These are phyloP conservation scores for Cancer borealis DNA, from an alignment of 2,888 invertebrate species.

Conservation along the genomic window DNA sequence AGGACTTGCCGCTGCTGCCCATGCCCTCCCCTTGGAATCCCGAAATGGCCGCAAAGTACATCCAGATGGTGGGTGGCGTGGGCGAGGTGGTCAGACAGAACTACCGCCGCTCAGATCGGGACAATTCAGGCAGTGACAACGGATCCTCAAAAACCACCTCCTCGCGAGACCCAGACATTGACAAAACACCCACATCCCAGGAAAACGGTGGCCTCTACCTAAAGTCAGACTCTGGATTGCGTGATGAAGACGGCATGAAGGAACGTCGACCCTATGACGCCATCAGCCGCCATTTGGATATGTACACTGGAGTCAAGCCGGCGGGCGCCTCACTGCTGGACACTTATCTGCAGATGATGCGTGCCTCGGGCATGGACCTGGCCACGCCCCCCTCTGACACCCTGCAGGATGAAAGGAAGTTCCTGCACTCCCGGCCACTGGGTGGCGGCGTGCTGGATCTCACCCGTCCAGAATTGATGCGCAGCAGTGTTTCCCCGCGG, in stretches of 20 bases:
- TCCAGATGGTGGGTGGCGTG: conserved; percentile 76
- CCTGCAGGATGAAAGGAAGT: conserved; percentile 68
- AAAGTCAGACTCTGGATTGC: conserved; percentile 64
- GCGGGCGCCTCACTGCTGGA: conserved; percentile 90
- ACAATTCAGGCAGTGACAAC: conserved; percentile 68
- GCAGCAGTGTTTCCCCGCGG: conserved; percentile 68
- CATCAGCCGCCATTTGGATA: conserved; percentile 73
- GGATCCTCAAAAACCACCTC: conserved; percentile 61
- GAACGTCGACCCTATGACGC: conserved; percentile 72
- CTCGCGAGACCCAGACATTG: conserved; percentile 63
- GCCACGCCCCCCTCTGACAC: conserved; percentile 60
- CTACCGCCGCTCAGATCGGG: conserved; percentile 74
- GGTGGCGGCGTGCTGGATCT: conserved; percentile 75
- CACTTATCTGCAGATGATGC: conserved; percentile 92
- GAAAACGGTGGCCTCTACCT: conserved; percentile 75
- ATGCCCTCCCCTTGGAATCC: conserved; percentile 96
- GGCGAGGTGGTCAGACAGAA: conserved; percentile 77
- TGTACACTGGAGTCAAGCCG: conserved; percentile 86
- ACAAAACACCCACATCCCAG: conserved; percentile 74
- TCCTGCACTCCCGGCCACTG: conserved; percentile 66
- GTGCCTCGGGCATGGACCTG: conserved; percentile 79
- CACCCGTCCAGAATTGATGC: conserved; percentile 73
- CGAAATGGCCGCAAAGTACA: conserved; percentile 85
- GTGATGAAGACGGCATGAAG: conserved; percentile 68
- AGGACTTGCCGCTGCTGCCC: conserved; percentile 93